Evolutionary conservation across 2,113 vertebrate species (phyloP).

Genomic region (Chloropsis hardwickii): DNA sequence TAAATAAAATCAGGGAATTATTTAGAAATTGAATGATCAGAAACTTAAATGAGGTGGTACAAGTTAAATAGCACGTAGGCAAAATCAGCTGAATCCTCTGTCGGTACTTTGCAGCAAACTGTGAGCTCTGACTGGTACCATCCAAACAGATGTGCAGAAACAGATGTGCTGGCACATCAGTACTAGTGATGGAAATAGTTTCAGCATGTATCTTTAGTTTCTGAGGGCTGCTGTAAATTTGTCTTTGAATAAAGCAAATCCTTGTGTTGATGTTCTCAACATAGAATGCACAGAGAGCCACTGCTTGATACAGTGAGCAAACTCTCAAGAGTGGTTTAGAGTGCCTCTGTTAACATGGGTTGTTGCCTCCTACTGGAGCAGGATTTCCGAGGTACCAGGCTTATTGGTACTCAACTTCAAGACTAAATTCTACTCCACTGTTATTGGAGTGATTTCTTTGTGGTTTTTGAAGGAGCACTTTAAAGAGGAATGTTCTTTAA

Average conservation of each 20-base stretch:
- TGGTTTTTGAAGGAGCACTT: constrained; percentile 68
- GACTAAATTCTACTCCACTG: constrained; percentile 58
- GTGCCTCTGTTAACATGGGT: constrained; percentile 57
- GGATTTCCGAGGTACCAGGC: constrained; percentile 34
- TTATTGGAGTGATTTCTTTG: constrained; percentile 65
- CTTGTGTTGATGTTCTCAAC: background rate
- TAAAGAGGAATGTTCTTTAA: constrained; percentile 56
- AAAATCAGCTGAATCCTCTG: background rate
- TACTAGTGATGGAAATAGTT: background rate
- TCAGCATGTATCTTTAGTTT: background rate
- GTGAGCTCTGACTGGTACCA: background rate
- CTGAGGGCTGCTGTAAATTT: background rate
- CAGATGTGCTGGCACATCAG: background rate
- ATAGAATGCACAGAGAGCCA: background rate
- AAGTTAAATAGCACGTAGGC: background rate
- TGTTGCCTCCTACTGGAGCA: constrained; percentile 26
- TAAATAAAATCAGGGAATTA: background rate
- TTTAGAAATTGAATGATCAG: background rate
- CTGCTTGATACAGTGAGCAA: background rate
- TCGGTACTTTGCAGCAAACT: background rate
- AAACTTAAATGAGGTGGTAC: background rate
- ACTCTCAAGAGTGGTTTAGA: background rate
- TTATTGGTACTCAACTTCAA: constrained; percentile 67
- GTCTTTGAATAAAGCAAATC: background rate
- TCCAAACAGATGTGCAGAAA: background rate